Base-by-base conservation (phyloP, 2,797 vertebrate species). In the Gadopsis marmoratus region DNA sequence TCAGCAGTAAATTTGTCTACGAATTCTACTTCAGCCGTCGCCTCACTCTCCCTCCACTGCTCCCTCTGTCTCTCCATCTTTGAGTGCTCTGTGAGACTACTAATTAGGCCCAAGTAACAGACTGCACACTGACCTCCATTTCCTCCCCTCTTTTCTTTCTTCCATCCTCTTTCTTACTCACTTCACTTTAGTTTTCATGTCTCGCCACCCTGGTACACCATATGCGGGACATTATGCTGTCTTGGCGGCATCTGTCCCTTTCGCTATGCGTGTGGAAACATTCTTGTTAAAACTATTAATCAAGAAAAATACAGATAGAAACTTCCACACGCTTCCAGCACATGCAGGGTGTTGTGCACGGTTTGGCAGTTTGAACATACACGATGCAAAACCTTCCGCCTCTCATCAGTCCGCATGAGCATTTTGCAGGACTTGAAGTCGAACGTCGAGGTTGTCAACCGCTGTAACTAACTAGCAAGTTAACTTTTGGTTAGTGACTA, bases 91-190 rank as follows among this genome's bases (percentile, higher is more conserved):
- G 51, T 53, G 74, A 86, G 73, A 58, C 54, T 77, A 45, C 79
- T 82, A 71, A 88, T 89, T 85, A 79, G 80, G 71, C 70, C 71
- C n/a, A 7, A 71, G 79, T 35, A 87, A 80, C 86, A 88, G 83
- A 74, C 87, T 87, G 81, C 37, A 50, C 54, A 33, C 70, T 80
- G 77, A 79, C 86, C 84, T 81, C 74, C 4, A 26, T 59, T 55
- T 63, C 70, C 41, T 79, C 79, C 56, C 11, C 35, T 67, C 43
- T 51, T 53, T 26, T 43, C 58, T 65, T 48, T 50, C 65, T 47
- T 64, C 75, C 41, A 45, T 66, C 43, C 35, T 73, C 54, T 73
- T 43, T 71, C 41, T 68, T 50, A 55, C 72, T 55, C 61, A 47
- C 33, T 77, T 76, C 78, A 47, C 74, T 81, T 67, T 67, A 60